These are phyloP conservation scores for Clamator glandarius DNA, from an alignment of 2,797 vertebrate genomes.

Conservation along the genomic window DNA sequence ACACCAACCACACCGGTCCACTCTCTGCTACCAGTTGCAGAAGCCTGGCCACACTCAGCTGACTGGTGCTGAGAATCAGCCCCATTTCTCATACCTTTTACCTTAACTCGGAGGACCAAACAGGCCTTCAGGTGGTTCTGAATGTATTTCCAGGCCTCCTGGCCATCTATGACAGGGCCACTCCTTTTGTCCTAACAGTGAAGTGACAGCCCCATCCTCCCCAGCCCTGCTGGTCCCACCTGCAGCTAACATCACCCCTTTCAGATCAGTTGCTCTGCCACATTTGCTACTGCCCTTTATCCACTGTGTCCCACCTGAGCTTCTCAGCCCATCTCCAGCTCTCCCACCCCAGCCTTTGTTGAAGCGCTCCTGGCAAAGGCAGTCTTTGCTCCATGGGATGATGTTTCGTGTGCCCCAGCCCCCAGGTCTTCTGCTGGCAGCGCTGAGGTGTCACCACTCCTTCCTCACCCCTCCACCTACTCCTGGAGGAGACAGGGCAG, in stretches of 20 bases:
- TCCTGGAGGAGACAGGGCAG: slow-evolving; percentile 55
- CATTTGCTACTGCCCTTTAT: background rate
- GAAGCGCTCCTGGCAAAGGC: background rate
- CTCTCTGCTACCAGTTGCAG: background rate
- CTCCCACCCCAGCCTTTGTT: background rate
- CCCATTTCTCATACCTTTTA: background rate
- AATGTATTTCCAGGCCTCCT: background rate
- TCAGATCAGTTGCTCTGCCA: background rate
- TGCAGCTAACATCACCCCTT: background rate
- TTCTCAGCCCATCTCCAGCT: background rate
- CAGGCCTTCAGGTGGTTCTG: background rate
- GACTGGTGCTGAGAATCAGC: background rate
- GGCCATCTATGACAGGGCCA: background rate
- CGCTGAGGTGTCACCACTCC: background rate
- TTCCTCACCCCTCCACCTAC: slow-evolving; percentile 43
- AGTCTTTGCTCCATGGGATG: background rate
- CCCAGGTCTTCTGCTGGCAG: background rate
- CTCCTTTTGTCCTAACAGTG: background rate
- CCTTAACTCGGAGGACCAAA: background rate
- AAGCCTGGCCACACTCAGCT: background rate
- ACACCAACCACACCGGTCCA: background rate
- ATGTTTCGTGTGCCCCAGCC: background rate
- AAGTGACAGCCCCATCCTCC: background rate
- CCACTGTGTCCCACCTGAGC: background rate
- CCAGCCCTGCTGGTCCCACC: background rate